Percentiles rank a stretch among this genome's conserved stretches.
Conservation (phyloP, 2,797 vertebrate species). For the Phrynocephalus guinanensis region DNA sequence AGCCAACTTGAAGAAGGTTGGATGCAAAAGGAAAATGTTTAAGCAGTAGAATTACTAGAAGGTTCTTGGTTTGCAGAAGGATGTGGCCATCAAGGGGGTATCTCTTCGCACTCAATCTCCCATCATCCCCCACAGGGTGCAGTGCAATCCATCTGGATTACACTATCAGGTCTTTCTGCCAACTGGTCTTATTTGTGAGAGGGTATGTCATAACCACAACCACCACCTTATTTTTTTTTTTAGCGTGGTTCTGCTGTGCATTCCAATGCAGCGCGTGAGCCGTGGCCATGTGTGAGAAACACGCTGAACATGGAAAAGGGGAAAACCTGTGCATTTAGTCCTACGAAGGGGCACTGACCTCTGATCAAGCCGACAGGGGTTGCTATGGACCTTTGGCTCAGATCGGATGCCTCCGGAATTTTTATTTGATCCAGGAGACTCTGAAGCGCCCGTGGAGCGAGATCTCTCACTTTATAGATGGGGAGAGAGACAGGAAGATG, state of each 20-base stretch:
- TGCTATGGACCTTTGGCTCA: background rate
- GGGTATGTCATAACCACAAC: no score
- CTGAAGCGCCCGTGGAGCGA: background rate
- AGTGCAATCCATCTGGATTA: no score
- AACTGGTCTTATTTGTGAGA: no score
- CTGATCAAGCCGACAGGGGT: background rate
- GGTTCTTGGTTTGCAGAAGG: background rate
- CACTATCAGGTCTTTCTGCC: no score
- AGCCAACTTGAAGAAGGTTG: background rate
- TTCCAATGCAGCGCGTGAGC: background rate
- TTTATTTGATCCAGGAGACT: background rate
- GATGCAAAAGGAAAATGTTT: background rate
- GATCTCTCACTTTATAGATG: background rate
- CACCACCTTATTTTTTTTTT: no score
- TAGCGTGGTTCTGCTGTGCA: background rate
- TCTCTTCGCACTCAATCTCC: no score
- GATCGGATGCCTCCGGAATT: background rate
- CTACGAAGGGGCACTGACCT: background rate
- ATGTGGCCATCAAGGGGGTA: no score
- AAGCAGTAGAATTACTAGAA: no score
- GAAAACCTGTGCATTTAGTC: background rate
- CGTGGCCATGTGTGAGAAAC: slow-evolving; percentile 11
- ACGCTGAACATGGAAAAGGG: background rate
- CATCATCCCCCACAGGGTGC: no score
- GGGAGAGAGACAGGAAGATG: background rate